Conservation (phyloP, 2,888 invertebrate genomes). For the Myopa testacea region DNA sequence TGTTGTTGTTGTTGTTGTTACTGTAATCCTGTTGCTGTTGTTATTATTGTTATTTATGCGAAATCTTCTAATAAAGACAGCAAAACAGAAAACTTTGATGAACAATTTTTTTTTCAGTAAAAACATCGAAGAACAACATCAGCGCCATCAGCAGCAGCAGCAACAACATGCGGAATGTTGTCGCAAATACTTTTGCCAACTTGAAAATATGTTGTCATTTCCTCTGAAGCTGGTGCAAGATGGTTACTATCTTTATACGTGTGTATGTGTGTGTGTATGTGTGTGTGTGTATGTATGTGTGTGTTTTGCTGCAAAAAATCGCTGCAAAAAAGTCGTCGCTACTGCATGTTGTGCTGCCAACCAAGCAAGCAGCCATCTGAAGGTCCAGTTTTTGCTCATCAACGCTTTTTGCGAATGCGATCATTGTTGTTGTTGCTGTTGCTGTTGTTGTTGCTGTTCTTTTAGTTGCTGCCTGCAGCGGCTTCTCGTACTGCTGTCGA, state of each 20-base stretch:
- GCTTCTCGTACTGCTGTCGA: background rate
- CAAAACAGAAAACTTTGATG: conserved; percentile 13
- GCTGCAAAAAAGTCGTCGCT: conserved; percentile 25
- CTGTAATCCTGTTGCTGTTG: background rate
- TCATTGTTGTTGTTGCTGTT: conserved; percentile 19
- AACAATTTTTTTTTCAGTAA: conserved; percentile 26
- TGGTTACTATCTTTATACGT: background rate
- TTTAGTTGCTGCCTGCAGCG: conserved; percentile 22
- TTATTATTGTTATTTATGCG: background rate
- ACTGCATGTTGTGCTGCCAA: conserved; percentile 4
- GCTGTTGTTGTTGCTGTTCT: conserved; percentile 21
- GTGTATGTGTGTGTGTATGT: background rate
- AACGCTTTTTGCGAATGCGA: conserved; percentile 29
- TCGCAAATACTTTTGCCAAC: conserved; percentile 46
- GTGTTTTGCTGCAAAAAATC: conserved; percentile 3
- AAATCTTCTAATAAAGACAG: conserved; percentile 24
- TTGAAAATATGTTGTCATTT: conserved; percentile 43
- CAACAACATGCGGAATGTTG: conserved; percentile 42
- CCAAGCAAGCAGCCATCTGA: conserved; percentile 27
- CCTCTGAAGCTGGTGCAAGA: conserved; percentile 31
- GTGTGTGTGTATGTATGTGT: background rate
- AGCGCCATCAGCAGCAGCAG: conserved; percentile 1
- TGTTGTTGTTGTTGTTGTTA: background rate
- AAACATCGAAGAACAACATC: conserved; percentile 10
- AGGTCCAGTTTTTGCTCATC: conserved; percentile 42